Base-by-base conservation (phyloP, 2,888 invertebrate genomes). In the Heliconius aoede region DNA sequence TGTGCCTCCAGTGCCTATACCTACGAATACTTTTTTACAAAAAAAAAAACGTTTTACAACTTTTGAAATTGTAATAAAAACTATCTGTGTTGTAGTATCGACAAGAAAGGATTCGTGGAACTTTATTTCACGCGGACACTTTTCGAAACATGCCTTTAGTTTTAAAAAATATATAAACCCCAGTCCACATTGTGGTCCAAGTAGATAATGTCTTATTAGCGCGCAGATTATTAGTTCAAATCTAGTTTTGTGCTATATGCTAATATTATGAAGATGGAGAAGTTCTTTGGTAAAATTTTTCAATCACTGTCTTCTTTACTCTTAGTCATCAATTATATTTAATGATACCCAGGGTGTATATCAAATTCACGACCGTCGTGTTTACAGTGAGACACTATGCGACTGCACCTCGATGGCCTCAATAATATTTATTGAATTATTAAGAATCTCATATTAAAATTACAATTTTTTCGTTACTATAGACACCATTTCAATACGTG, bases 401-500 rank as follows among this genome's bases (percentile, higher is more conserved):
- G 1, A 18, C 40, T 40, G 40, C 15, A 7, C 0, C 46, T 2
- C 18, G 46, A 46, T 18, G 46, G 18, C 18, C 1, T 18, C 18
- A 18, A 46, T 58, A 58, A 15, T n/a, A 58, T 24, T 13, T 4
- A 24, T 24, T 58, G 4, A 1, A n/a, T 58, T 24, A 51, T 24
- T 58, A 5, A 40, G 5, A 46, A 18, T 11, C 26, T 26, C 13
- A 15, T 60, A 26, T 60, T 26, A 15, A 15, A 60, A 24, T 26
- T 7, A 26, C 7, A 24, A 26, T 60, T 60, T 58, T 60, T 13
- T 26, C 24, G 15, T 60, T 60, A 26, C 15, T 26, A 7, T 15
- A 64, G 64, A 5, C 8, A 55, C 51, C n/a, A 61, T 71, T 65
- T 58, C 46, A 76, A 72, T 76, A 71, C 72, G 73, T 67, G 79